Evolutionary conservation across 2,888 invertebrate species (phyloP).

Genomic region (Melolontha melolontha): DNA sequence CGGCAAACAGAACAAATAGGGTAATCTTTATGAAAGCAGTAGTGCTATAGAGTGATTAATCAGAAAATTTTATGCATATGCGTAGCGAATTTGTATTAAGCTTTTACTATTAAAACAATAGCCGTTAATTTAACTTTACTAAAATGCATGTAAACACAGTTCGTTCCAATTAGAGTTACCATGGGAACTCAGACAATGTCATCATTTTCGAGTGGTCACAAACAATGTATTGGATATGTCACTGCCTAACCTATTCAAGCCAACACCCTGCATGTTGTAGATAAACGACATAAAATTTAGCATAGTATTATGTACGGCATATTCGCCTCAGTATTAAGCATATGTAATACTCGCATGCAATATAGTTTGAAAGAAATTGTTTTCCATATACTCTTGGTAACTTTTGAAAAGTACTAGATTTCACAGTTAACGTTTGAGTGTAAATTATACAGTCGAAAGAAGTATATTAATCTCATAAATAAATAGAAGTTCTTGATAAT

Average conservation of each 20-base stretch:
- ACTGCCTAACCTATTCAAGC: conserved; percentile 39
- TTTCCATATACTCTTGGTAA: too few species aligned
- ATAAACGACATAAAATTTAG: conserved; percentile 9
- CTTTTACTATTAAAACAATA: conserved; percentile 38
- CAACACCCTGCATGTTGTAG: conserved; percentile 20
- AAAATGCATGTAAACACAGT: conserved; percentile 33
- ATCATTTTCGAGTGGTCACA: conserved; percentile 44
- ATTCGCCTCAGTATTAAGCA: not conserved
- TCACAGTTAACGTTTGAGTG: too few species aligned
- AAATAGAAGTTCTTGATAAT: too few species aligned
- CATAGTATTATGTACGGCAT: not conserved
- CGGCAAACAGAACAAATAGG: not conserved
- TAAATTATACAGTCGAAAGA: too few species aligned
- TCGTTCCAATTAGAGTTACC: conserved; percentile 36
- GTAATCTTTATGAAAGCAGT: conserved; percentile 18
- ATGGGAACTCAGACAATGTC: conserved; percentile 44
- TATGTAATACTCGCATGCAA: not conserved
- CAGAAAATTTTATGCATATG: conserved; percentile 22
- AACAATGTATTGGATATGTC: conserved; percentile 42
- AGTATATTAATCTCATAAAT: too few species aligned
- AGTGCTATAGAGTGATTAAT: conserved; percentile 4
- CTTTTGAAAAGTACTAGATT: too few species aligned
- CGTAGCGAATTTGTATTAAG: not conserved
- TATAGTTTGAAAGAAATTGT: too few species aligned
- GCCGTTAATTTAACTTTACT: conserved; percentile 27